Evolutionary conservation across 2,797 vertebrate genomes (phyloP), one percentile per base, ranked within the genome.

Genomic region (Galago senegalensis): DNA sequence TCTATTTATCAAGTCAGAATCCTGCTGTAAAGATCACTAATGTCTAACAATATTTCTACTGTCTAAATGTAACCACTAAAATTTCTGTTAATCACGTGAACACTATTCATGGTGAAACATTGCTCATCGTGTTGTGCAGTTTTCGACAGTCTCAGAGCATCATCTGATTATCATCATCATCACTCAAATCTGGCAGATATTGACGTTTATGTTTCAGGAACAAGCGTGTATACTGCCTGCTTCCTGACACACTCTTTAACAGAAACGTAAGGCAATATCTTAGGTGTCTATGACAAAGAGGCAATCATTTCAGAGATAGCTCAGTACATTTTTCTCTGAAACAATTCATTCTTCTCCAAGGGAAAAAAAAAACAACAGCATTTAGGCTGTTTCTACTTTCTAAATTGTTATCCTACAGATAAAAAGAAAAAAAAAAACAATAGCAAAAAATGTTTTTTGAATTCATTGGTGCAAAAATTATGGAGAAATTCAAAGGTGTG

Each of bases 11-110:
- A 29, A 65, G 5, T 60, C 25, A 91, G 60, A 93, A 60, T 75
- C 20, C 7, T 37, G 12, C 11, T 93, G 3, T 49, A 63, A 95
- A 75, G 46, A 20, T 46, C 43, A 58, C 49, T 37, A 87, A 65
- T 86, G 60, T 79, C 93, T 88, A 95, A 77, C 94, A 96, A 92
- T 37, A 89, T 12, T 53, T 60, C 87, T 76, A 75, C 49, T 89
- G 10, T 79, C 56, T 95, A 94, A 77, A 89, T 29, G 18, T 81
- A 93, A 87, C 29, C 86, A 43, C 16, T 58, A 53, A 53, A 92
- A 97, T 80, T 70, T 46, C 25, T 85, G 83, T 93, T 97, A 93
- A 97, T 98, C 63, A 81, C 56, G 80, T 95, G 95, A 97, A 96
- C 25, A 65, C 37, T 53, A 79, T 46, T 96, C 80, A 53, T 58